Evolutionary conservation across 2,888 invertebrate species (phyloP), one percentile per base, ranked within the genome.

Genomic region (Dryocosmus kuriphilus): DNA sequence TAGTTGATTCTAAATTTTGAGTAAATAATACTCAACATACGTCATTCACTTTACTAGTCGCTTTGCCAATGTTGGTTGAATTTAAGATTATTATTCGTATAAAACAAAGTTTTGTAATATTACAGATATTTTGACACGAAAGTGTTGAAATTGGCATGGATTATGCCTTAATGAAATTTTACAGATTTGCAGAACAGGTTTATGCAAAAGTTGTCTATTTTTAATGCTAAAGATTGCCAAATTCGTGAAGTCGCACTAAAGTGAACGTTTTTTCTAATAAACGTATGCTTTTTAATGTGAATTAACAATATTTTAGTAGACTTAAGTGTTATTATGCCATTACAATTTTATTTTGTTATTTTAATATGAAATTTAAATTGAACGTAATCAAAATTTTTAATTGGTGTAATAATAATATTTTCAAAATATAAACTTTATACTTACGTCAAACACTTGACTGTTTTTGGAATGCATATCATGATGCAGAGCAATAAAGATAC

Each of bases 1-100:
- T 67, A 16, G 38, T 67, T 27, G 27, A 67, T 67, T 67, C 67
- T 67, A 67, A 67, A 41, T 67, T 67, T 67, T 41, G 8, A 22
- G 67, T 38, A 67, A 67, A 67, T 24, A 67, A 27, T 46, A 8
- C 41, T 46, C 27, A 19, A 24, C 14, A 22, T 7, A 46, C 67
- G 27, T 46, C 24, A 67, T 67, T 27, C 11, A 62, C n/a, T 62
- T 30, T 32, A 16, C 9, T 2, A 19, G 32, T 35, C 0, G 16
- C 14, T 41, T 41, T 16, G 14, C 14, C 4, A 41, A 41, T 16
- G 11, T 35, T 35, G 35, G 11, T 35, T 35, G 16, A 62, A 32
- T 30, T 30, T n/a, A n/a, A n/a, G n/a, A n/a, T n/a, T n/a, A 32
- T 9, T 9, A 16, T 62, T 62, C n/a, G 9, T 62, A 30, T 4